These are phyloP conservation scores for Lamproptera curius DNA, from an alignment of 2,888 invertebrate species.

Conservation along the genomic window DNA sequence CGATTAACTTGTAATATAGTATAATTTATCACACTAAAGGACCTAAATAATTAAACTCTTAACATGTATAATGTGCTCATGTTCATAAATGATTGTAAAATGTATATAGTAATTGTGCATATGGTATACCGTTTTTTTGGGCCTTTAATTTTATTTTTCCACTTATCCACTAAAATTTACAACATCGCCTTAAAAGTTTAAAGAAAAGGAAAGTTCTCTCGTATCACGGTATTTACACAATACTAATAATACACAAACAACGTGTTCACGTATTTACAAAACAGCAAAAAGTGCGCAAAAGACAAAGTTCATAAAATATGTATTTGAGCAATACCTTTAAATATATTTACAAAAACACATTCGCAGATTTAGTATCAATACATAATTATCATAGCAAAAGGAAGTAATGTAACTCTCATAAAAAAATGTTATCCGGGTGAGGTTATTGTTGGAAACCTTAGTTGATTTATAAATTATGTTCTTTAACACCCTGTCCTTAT, in stretches of 20 bases:
- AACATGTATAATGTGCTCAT: constrained; percentile 39
- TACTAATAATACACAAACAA: constrained; percentile 50
- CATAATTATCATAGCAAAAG: constrained; percentile 23
- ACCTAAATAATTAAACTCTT: constrained; percentile 4
- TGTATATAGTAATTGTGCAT: constrained; percentile 67
- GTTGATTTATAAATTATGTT: too few species aligned
- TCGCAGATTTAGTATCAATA: constrained; percentile 43
- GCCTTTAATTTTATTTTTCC: constrained; percentile 59
- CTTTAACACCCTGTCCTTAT: too few species aligned
- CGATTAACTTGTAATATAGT: constrained; percentile 25
- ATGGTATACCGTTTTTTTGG: constrained; percentile 71
- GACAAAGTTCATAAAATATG: constrained; percentile 76
- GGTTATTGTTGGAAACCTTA: neutral
- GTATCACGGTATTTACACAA: constrained; percentile 52
- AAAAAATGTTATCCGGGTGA: neutral
- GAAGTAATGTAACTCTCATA: neutral
- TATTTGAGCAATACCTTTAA: constrained; percentile 75
- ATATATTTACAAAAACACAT: constrained; percentile 70
- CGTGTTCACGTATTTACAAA: constrained; percentile 59
- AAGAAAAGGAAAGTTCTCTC: constrained; percentile 54
- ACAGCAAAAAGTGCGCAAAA: constrained; percentile 76
- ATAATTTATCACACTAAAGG: constrained; percentile 15
- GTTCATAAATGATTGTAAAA: constrained; percentile 49
- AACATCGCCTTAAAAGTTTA: constrained; percentile 37
- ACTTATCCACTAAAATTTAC: constrained; percentile 46